Conservation (phyloP, 2,797 vertebrate species). For the Trematomus bernacchii region DNA sequence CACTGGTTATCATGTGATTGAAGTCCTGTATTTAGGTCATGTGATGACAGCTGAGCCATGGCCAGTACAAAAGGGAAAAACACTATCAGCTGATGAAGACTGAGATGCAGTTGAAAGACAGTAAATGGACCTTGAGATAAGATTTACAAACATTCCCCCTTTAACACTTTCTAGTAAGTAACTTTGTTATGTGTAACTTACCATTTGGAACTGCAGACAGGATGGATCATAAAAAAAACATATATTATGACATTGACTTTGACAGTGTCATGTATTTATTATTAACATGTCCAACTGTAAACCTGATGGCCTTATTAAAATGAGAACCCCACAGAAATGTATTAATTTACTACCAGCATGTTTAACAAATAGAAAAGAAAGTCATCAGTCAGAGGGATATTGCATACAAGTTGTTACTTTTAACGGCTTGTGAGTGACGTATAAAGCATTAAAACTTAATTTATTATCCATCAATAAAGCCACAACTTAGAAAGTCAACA, state of each 20-base stretch:
- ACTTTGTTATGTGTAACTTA: neutral
- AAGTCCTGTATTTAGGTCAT: constrained; percentile 1
- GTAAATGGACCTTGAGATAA: neutral
- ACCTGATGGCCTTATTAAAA: neutral
- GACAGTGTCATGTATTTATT: neutral
- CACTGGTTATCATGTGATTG: neutral
- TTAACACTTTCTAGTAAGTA: neutral
- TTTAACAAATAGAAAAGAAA: neutral
- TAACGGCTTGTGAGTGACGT: neutral
- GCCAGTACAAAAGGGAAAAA: neutral
- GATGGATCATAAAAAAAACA: neutral
- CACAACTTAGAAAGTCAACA: neutral
- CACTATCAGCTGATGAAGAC: constrained; percentile 7
- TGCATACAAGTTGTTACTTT: neutral
- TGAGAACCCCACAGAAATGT: neutral
- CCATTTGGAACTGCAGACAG: neutral
- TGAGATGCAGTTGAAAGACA: neutral
- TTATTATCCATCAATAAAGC: neutral
- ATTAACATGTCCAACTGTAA: neutral
- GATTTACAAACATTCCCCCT: neutral
- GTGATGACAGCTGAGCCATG: neutral
- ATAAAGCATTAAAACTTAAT: neutral
- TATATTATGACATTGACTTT: neutral
- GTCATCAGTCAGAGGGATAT: neutral
- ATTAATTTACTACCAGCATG: neutral